phyloP scores from a whole-genome alignment of 2,888 invertebrate species.

The Amphipoea oculea region DNA sequence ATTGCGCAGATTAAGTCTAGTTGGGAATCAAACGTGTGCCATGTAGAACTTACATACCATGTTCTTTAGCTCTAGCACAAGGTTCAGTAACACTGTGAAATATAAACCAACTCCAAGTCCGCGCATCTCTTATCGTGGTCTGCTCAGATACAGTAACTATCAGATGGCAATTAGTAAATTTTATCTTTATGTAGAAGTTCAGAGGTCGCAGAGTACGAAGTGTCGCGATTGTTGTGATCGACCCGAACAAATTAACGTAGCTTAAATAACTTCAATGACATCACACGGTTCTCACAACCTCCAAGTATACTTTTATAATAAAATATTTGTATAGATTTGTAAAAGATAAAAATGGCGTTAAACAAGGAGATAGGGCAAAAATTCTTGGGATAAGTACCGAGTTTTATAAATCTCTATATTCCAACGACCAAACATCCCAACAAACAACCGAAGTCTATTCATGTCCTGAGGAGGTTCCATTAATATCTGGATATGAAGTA shows the following conservation, averaged over 20 bases:
- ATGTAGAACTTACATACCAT: neutral
- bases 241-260: slow-evolving; percentile 12
- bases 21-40: neutral
- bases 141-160: slow-evolving; percentile 6
- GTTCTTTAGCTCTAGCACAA: neutral
- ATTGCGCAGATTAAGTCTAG: neutral
- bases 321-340: neutral
- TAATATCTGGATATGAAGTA: too few relatives aligned
- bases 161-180: slow-evolving; percentile 31
- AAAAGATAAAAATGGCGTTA: too few relatives aligned
- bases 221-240: slow-evolving; percentile 14
- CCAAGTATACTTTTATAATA: neutral
- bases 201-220: slow-evolving; percentile 12
- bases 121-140: neutral
- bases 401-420: too few relatives aligned
- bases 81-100: neutral
- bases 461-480: too few relatives aligned
- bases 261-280: slow-evolving; percentile 23
- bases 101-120: neutral
- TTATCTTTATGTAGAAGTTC: slow-evolving; percentile 10
- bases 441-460: too few relatives aligned
- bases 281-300: neutral
- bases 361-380: too few relatives aligned
- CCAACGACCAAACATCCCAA: too few relatives aligned
- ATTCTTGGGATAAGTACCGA: too few relatives aligned